These are phyloP conservation scores for Dione vanillae DNA, from an alignment of 2,888 invertebrate species.

Conservation along the genomic window DNA sequence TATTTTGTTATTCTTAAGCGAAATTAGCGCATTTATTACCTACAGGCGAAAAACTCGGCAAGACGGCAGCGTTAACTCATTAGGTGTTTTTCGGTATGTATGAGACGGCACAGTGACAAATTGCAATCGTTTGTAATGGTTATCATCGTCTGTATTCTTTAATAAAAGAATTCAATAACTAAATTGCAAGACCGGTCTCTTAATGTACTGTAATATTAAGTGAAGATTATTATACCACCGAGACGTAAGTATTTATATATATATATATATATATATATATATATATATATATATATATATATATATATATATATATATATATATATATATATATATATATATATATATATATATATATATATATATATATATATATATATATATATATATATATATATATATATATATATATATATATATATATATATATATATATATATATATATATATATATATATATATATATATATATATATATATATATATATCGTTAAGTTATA, in stretches of 20 bases:
- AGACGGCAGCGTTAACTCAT: slow-evolving; percentile 67
- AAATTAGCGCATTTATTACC: slow-evolving; percentile 67
- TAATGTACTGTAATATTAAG: neutral
- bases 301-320: no score
- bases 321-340: no score
- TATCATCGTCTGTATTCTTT: slow-evolving; percentile 58
- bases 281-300: no score
- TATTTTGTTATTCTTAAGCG: slow-evolving; percentile 53
- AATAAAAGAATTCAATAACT: slow-evolving; percentile 37
- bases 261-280: no score
- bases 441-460: no score
- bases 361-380: no score
- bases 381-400: no score
- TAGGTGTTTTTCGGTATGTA: slow-evolving; percentile 58
- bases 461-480: no score
- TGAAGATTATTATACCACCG: slow-evolving; percentile 6
- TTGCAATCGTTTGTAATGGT: slow-evolving; percentile 56
- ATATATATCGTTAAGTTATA: no score
- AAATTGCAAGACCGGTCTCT: slow-evolving; percentile 26
- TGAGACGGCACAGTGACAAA: slow-evolving; percentile 62
- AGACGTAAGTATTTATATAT: neutral
- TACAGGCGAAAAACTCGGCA: slow-evolving; percentile 60
- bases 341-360: no score
- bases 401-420: no score
- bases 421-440: no score